phyloP scores from a whole-genome alignment of 2,113 vertebrate species.

The Zapornia atra region DNA sequence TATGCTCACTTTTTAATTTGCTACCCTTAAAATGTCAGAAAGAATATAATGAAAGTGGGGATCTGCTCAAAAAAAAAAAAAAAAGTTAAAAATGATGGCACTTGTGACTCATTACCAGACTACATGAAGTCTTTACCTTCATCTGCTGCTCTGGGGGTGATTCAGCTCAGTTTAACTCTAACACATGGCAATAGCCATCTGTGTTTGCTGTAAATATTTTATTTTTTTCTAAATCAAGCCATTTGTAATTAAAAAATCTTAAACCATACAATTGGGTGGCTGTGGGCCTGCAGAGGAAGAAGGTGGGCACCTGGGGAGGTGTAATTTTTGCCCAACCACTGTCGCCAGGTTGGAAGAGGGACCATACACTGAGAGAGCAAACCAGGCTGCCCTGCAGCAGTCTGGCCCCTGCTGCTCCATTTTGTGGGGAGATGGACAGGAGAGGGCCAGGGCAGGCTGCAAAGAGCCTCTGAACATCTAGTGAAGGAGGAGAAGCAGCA shows the following conservation, averaged over 20 bases:
- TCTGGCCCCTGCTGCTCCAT: neutral
- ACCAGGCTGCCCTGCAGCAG: neutral
- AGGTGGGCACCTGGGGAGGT: neutral
- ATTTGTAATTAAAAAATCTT: constrained; percentile 12
- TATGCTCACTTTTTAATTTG: neutral
- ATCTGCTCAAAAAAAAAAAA: neutral
- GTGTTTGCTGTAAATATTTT: constrained; percentile 71
- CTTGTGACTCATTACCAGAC: constrained; percentile 62
- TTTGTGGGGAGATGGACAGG: neutral
- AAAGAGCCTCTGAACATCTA: neutral
- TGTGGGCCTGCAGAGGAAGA: neutral
- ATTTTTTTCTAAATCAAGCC: no score
- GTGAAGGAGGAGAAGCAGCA: neutral
- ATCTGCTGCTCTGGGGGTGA: constrained; percentile 55
- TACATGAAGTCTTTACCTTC: constrained; percentile 32
- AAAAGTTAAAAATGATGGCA: neutral
- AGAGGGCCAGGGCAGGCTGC: neutral
- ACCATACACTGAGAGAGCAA: neutral
- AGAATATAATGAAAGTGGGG: constrained; percentile 23
- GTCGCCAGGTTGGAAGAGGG: neutral
- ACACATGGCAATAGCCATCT: constrained; percentile 64
- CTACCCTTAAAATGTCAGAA: constrained; percentile 46
- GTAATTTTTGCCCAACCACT: neutral
- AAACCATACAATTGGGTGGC: neutral
- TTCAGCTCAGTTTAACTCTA: constrained; percentile 55